Evolutionary conservation across 2,113 vertebrate species (phyloP), one percentile per base, ranked within the genome.

Genomic region (Excalfactoria chinensis): DNA sequence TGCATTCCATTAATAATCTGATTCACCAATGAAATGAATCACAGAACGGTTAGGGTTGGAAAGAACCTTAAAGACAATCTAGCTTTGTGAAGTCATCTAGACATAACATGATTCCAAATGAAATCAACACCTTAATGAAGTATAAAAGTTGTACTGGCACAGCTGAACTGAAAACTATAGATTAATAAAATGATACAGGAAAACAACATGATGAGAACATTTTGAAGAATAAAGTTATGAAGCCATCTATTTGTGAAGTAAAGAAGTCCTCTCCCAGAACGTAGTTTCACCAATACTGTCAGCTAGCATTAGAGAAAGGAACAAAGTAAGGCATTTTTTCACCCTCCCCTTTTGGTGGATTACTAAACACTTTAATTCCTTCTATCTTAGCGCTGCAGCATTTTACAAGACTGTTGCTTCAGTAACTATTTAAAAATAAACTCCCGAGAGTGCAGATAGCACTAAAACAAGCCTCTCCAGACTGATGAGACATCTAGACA

Each of bases 361-460:
- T 68, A 68, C 64, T 81, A 37, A 93, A 77, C 46, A 73, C 49
- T 79, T 91, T 59, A 49, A 66, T 87, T 83, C 30, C 41, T 83
- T 67, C 78, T 79, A 56, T 49, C 55, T 68, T 63, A 91, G 60
- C 13, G 53, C 32, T 18, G 43, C 46, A 93, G 71, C 83, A 75
- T 68, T 93, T 95, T 48, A 75, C 22, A 64, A 60, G 80, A 53
- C 62, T 71, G 72, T 84, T 91, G 76, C 76, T 95, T 91, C 69
- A 78, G 72, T 88, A 91, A 90, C 79, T 78, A 81, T 56, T 90
- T 89, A 93, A 94, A 96, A 95, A 84, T 88, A 94, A 95, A 77
- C 76, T 71, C 90, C 83, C 58, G 76, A 25, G 71, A 90, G 76
- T 78, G 66, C 69, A 60, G 56, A 73, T 0, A 32, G 51, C 56